A percentile compares a stretch with the other conserved stretches of the same genome.
phyloP scores from a whole-genome alignment of 2,888 invertebrate genomes.

The Conops quadrifasciatus region DNA sequence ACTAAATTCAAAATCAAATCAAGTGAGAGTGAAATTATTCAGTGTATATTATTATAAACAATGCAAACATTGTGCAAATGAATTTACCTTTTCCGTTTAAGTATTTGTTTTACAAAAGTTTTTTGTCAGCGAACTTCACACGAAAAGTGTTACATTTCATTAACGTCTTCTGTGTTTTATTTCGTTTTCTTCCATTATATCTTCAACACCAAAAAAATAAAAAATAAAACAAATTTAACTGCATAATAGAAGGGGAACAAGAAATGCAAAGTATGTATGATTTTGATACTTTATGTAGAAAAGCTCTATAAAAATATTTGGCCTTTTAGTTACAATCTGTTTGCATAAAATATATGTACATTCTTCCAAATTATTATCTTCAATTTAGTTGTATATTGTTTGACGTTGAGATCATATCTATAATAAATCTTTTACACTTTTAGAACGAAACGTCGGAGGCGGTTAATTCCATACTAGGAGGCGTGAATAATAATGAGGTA shows the following conservation, averaged over 20 bases:
- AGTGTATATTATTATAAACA: too few relatives aligned
- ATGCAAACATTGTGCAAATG: neutral
- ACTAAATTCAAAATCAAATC: neutral
- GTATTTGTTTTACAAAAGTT: neutral
- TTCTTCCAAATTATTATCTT: slow-evolving; percentile 5
- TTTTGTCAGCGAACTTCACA: slow-evolving; percentile 5
- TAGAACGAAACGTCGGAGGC: slow-evolving; percentile 64
- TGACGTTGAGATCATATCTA: too few relatives aligned
- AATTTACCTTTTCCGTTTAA: neutral
- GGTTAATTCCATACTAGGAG: slow-evolving; percentile 61
- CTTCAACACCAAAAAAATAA: slow-evolving; percentile 22
- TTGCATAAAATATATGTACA: neutral
- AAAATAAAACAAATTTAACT: neutral
- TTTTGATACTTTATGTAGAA: slow-evolving; percentile 16
- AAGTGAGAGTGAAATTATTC: too few relatives aligned
- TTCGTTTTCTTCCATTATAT: slow-evolving; percentile 29
- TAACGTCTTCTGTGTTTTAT: slow-evolving; percentile 35
- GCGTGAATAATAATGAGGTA: slow-evolving; percentile 34
- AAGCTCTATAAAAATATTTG: slow-evolving; percentile 10
- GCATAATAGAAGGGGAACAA: slow-evolving; percentile 23
- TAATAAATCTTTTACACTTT: slow-evolving; percentile 32
- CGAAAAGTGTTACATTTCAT: slow-evolving; percentile 18
- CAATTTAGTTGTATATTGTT: too few relatives aligned
- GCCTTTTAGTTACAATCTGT: slow-evolving; percentile 7
- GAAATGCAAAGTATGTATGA: slow-evolving; percentile 39